Percentiles rank a stretch among this genome's conserved stretches.
phyloP scores from a whole-genome alignment of 2,888 invertebrate species.

The Actias luna region DNA sequence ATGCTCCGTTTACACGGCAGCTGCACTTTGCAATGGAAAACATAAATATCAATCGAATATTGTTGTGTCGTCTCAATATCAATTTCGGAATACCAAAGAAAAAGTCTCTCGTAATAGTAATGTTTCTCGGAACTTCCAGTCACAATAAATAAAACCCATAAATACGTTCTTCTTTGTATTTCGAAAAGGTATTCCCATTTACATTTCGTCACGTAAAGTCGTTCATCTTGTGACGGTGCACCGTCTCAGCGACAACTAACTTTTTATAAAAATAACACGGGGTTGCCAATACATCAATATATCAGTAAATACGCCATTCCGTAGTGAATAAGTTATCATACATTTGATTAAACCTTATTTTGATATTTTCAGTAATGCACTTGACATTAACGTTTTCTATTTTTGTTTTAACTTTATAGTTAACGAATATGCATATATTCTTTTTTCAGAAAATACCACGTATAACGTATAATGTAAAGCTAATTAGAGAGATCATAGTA shows the following conservation, averaged over 20 bases:
- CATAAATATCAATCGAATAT: too few species aligned
- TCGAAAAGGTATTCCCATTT: not conserved
- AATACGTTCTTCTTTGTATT: not conserved
- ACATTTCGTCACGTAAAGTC: conserved; percentile 1
- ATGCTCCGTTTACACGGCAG: too few species aligned
- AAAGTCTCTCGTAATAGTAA: not conserved
- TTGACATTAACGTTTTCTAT: too few species aligned
- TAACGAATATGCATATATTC: too few species aligned
- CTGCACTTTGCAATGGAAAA: too few species aligned
- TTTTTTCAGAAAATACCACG: too few species aligned
- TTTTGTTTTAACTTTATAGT: too few species aligned
- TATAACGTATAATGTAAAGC: too few species aligned
- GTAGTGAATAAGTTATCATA: not conserved
- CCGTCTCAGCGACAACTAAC: not conserved
- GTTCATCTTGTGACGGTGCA: not conserved
- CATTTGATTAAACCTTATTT: not conserved
- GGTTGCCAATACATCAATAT: not conserved
- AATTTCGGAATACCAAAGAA: not conserved
- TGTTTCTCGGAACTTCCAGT: not conserved
- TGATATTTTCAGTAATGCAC: not conserved
- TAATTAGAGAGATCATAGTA: too few species aligned
- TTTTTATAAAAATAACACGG: not conserved
- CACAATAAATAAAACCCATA: not conserved
- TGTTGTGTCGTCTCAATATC: too few species aligned
- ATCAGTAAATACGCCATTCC: not conserved